Conservation (phyloP, 2,797 vertebrate genomes). For the Danio tinwini region DNA sequence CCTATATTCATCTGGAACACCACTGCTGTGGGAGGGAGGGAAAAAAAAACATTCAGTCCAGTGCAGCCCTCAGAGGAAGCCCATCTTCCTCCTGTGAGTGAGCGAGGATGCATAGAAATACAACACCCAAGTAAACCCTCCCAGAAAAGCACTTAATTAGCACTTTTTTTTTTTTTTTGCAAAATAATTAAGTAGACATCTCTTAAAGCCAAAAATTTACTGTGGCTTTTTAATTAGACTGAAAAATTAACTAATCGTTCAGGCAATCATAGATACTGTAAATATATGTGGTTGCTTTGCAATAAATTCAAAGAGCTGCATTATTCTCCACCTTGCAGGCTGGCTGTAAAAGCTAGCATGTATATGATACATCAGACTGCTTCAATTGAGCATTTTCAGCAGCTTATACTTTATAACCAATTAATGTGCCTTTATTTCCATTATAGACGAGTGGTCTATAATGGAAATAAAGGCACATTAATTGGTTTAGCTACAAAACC, state of each 20-base stretch:
- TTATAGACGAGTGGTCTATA: too few species aligned
- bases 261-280: too few species aligned
- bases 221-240: background rate
- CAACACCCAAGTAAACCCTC: too few species aligned
- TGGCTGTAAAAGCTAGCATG: background rate
- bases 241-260: too few species aligned
- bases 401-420: background rate
- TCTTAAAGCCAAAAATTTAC: background rate
- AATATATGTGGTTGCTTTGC: too few species aligned
- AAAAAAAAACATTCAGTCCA: constrained; percentile 1
- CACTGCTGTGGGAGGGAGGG: background rate
- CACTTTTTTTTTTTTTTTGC: background rate
- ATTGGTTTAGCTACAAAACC: background rate
- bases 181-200: background rate
- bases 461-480: background rate
- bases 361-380: background rate
- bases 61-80: constrained; percentile 16
- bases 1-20: constrained; percentile 22
- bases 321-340: background rate
- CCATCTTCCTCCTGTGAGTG: background rate
- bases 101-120: too few species aligned
- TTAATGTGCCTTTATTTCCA: too few species aligned
- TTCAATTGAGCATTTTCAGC: background rate
- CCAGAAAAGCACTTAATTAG: background rate
- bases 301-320: background rate